Conservation (phyloP, 2,113 vertebrate genomes). For the Glareola pratincola region DNA sequence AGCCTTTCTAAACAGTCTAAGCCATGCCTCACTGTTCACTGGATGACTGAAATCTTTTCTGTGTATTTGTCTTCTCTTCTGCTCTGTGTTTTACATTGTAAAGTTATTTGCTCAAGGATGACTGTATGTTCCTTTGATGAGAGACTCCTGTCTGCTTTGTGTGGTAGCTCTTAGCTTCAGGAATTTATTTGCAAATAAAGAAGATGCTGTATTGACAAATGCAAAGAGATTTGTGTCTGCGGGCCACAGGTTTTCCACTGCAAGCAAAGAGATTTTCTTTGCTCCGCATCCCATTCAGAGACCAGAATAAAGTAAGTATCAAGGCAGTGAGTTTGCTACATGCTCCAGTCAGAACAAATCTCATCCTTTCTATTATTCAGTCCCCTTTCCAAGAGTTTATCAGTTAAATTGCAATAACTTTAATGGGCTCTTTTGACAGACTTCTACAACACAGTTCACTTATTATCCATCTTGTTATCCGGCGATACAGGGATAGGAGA, state of each 20-base stretch:
- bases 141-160: neutral
- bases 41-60: neutral
- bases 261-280: neutral
- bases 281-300: neutral
- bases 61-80: neutral
- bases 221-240: neutral
- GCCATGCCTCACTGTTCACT: neutral
- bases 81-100: neutral
- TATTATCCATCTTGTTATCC: neutral
- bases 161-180: neutral
- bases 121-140: neutral
- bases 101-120: neutral
- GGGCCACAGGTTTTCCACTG: neutral
- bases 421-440: neutral
- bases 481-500: neutral
- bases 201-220: neutral
- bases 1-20: neutral
- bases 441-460: neutral
- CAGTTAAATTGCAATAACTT: neutral
- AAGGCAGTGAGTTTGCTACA: neutral
- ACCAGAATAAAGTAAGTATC: neutral
- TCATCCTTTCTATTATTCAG: neutral
- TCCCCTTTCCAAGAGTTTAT: neutral
- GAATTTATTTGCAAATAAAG: neutral
- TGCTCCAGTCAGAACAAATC: neutral